A percentile compares a stretch with the other conserved stretches of the same genome.
Evolutionary conservation across 2,888 invertebrate genomes (phyloP).

Genomic region (Cantharis rufa): DNA sequence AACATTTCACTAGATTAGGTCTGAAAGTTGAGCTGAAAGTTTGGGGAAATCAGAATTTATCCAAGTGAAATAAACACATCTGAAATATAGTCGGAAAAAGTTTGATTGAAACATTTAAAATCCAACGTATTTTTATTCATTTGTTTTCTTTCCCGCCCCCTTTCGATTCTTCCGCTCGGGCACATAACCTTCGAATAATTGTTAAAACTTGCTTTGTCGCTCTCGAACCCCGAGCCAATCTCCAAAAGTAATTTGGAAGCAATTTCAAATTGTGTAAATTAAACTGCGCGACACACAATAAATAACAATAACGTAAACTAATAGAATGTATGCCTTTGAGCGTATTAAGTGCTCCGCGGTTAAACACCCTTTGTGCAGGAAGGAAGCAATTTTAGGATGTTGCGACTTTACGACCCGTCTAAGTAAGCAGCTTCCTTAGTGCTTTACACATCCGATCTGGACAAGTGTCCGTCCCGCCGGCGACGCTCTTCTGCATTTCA

Average conservation of each 20-base stretch:
- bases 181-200: not conserved
- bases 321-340: slow-evolving; percentile 17
- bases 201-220: not conserved
- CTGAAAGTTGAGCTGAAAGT: slow-evolving; percentile 39
- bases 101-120: slow-evolving; percentile 29
- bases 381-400: slow-evolving; percentile 41
- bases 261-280: not conserved
- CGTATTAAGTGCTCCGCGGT: slow-evolving; percentile 21
- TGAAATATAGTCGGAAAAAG: slow-evolving; percentile 37
- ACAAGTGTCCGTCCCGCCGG: not conserved
- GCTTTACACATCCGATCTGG: slow-evolving; percentile 33
- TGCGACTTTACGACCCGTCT: slow-evolving; percentile 41
- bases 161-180: not conserved
- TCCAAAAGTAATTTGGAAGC: not conserved
- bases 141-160: not conserved
- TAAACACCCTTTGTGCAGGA: slow-evolving; percentile 30
- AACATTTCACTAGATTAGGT: slow-evolving; percentile 39
- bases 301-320: slow-evolving; percentile 23
- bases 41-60: slow-evolving; percentile 40
- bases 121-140: slow-evolving; percentile 4
- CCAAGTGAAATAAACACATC: slow-evolving; percentile 41
- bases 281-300: slow-evolving; percentile 17
- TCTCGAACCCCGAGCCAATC: not conserved
- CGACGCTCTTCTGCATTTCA: not conserved
- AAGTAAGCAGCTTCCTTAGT: slow-evolving; percentile 37